These are phyloP conservation scores for Strix uralensis DNA, from an alignment of 2,113 vertebrate genomes.

Conservation along the genomic window DNA sequence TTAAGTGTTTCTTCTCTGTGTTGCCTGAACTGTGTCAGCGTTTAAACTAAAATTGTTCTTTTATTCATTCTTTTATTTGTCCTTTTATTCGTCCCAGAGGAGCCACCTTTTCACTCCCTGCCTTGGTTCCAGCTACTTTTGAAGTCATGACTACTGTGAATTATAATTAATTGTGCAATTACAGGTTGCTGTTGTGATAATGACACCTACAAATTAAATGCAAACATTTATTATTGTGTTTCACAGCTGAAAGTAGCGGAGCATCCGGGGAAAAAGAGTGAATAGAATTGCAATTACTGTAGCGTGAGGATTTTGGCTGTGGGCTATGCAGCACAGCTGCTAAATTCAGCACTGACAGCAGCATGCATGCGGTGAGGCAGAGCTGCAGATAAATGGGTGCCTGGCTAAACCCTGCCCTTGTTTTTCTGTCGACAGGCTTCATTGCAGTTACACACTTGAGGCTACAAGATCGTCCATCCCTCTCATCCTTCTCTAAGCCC, in stretches of 20 bases:
- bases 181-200: conserved; percentile 79
- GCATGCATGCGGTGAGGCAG: not conserved
- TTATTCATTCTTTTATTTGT: not conserved
- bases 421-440: not conserved
- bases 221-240: conserved; percentile 30
- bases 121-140: conserved; percentile 17
- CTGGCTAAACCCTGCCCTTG: not conserved
- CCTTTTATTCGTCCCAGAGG: not conserved
- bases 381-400: not conserved
- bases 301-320: not conserved
- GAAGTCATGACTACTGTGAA: not conserved
- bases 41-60: not conserved
- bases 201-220: conserved; percentile 57
- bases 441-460: not conserved
- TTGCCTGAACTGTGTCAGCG: not conserved
- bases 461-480: not conserved
- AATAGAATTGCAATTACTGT: not conserved
- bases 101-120: conserved; percentile 3
- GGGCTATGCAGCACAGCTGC: not conserved
- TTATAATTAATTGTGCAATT: conserved; percentile 73
- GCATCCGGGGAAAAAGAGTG: not conserved
- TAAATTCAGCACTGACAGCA: not conserved
- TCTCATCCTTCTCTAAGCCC: not conserved
- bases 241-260: not conserved
- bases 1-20: not conserved